phyloP scores from a whole-genome alignment of 2,113 vertebrate species.

The Campylomormyrus tamandua region DNA sequence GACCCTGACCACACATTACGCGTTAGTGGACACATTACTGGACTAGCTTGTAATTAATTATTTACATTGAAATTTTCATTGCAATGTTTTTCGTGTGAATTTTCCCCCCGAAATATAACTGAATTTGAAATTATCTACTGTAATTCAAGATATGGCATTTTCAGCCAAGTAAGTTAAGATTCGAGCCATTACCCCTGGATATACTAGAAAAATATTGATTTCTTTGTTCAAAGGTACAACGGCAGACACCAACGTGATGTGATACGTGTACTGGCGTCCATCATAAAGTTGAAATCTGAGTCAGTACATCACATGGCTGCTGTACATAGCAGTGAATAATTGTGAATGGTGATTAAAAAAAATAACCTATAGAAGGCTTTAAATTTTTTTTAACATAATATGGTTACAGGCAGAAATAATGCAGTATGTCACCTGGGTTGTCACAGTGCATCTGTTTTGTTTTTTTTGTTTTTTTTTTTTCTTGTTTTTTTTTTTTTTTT shows the following conservation, averaged over 20 bases:
- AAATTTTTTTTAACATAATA: background rate
- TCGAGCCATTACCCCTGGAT: background rate
- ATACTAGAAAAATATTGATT: background rate
- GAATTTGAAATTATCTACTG: background rate
- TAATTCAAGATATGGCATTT: background rate
- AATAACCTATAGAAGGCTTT: background rate
- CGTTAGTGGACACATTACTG: background rate
- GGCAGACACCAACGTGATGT: background rate
- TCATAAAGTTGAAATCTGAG: background rate
- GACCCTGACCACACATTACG: background rate
- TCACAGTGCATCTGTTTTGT: background rate
- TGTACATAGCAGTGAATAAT: background rate
- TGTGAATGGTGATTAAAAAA: background rate
- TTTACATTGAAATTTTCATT: background rate
- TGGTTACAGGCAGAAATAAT: background rate
- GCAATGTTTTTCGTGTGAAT: background rate
- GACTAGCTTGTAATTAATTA: background rate
- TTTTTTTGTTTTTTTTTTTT: background rate
- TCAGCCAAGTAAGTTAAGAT: background rate
- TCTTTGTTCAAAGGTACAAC: background rate
- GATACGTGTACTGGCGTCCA: background rate
- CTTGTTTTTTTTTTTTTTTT: background rate
- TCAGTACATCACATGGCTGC: background rate
- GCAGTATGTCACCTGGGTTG: background rate
- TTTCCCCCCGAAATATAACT: background rate